Evolutionary conservation across 1,140 invertebrate genomes (phyloP).

Genomic region (Ceratosolen fusciceps): DNA sequence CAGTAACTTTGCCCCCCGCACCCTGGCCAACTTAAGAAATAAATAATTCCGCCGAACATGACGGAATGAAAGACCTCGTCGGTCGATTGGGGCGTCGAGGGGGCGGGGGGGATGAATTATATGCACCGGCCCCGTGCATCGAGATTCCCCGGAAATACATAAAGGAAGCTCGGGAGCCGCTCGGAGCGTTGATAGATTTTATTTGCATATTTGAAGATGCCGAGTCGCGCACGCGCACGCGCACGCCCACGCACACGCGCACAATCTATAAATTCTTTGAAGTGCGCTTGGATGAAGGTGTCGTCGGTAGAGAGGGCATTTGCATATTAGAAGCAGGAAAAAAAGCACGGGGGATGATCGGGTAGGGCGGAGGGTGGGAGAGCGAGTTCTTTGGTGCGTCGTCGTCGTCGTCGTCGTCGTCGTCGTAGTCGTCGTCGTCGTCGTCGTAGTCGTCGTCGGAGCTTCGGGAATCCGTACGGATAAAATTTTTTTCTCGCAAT

Average conservation of each 20-base stretch:
- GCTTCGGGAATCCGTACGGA: too few species aligned
- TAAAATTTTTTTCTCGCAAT: too few species aligned
- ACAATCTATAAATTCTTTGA: constrained; percentile 31
- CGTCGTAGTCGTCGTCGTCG: too few species aligned
- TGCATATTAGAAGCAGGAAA: constrained; percentile 23
- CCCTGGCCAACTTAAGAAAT: constrained; percentile 27
- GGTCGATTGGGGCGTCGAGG: too few species aligned
- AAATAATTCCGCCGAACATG: constrained; percentile 36
- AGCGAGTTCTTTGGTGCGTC: too few species aligned
- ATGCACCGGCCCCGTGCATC: constrained; percentile 18
- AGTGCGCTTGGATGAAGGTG: constrained; percentile 40
- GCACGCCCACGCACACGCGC: too few species aligned
- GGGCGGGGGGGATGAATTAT: constrained; percentile 36
- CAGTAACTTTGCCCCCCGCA: constrained; percentile 30
- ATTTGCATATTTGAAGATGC: constrained; percentile 42
- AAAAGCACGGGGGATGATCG: too few species aligned
- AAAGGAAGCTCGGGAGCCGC: constrained; percentile 32
- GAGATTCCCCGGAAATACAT: constrained; percentile 20
- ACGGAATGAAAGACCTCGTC: constrained; percentile 14
- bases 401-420: too few species aligned
- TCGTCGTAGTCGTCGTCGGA: too few species aligned
- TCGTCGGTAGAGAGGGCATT: constrained; percentile 33
- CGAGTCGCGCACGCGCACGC: neutral
- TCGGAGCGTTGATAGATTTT: constrained; percentile 14
- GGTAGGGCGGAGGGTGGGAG: too few species aligned